These are phyloP conservation scores for Forbesichthys agassizii DNA, from an alignment of 2,113 vertebrate genomes.

Conservation along the genomic window DNA sequence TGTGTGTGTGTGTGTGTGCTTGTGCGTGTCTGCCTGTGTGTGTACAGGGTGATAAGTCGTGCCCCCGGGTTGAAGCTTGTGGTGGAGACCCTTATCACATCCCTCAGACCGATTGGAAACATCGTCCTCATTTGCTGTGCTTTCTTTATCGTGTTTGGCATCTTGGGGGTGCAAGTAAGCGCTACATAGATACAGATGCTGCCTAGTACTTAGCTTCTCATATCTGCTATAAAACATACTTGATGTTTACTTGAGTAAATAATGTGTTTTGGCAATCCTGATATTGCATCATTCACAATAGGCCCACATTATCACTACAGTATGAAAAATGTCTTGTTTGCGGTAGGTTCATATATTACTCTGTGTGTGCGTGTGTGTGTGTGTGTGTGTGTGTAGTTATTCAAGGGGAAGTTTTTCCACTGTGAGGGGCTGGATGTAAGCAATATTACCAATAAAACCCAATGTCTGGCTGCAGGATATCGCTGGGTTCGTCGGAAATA, in stretches of 20 bases:
- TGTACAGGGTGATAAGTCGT: conserved; percentile 92
- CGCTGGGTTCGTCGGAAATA: conserved; percentile 92
- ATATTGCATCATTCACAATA: background rate
- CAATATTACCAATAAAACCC: conserved; percentile 88
- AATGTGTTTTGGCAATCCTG: conserved; percentile 15
- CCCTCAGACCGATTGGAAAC: conserved; percentile 94
- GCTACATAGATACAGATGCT: conserved; percentile 19
- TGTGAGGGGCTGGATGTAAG: conserved; percentile 87
- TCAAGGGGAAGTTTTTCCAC: conserved; percentile 97
- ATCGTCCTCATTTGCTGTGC: conserved; percentile 98
- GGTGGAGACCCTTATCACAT: conserved; percentile 97
- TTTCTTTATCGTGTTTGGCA: conserved; percentile 98
- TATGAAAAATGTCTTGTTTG: conserved; percentile 14
- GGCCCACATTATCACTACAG: background rate
- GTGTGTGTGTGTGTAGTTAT: conserved; percentile 79
- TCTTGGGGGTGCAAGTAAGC: conserved; percentile 94
- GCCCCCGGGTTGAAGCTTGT: conserved; percentile 95
- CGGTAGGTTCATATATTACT: background rate
- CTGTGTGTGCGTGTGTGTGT: conserved; percentile 5
- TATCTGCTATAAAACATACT: background rate
- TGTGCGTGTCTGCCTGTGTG: conserved; percentile 2
- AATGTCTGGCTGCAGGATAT: conserved; percentile 84
- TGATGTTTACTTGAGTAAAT: background rate
- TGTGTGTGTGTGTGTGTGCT: conserved; percentile 1
- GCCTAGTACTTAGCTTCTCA: background rate